phyloP scores from a whole-genome alignment of 2,888 invertebrate species.

The Scelioninae gen. 1 region DNA sequence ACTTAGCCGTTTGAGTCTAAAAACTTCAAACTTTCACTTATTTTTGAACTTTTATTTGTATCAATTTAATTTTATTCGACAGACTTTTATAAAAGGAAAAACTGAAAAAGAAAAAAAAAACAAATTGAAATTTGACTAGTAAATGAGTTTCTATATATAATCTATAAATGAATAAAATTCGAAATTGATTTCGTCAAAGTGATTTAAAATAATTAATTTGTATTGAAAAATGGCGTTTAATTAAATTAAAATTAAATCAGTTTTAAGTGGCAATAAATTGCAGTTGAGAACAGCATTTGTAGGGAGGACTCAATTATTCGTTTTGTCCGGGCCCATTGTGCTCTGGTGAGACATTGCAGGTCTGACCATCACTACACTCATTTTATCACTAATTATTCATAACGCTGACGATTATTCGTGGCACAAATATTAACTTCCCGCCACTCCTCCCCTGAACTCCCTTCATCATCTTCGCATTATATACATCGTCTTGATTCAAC shows the following conservation, averaged over 20 bases:
- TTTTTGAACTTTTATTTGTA: too few relatives aligned
- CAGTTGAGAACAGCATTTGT: constrained; percentile 81
- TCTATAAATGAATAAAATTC: not conserved
- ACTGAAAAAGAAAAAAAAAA: too few relatives aligned
- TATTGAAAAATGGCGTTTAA: constrained; percentile 8
- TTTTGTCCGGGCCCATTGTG: constrained; percentile 80
- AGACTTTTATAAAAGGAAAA: too few relatives aligned
- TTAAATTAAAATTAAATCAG: constrained; percentile 16
- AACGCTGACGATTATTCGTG: constrained; percentile 79
- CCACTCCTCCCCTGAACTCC: constrained; percentile 34
- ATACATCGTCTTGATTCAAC: constrained; percentile 54
- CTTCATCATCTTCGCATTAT: constrained; percentile 57
- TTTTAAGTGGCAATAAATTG: constrained; percentile 54
- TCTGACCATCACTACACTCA: constrained; percentile 84
- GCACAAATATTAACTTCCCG: constrained; percentile 79
- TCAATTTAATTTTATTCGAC: too few relatives aligned
- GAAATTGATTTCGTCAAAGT: not conserved
- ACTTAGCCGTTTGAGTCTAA: too few relatives aligned
- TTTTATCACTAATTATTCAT: constrained; percentile 84
- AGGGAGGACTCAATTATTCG: constrained; percentile 79
- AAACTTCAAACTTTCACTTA: too few relatives aligned
- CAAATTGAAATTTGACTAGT: too few relatives aligned
- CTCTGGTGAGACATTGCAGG: constrained; percentile 82
- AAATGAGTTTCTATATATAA: too few relatives aligned
- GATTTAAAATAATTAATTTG: constrained; percentile 4